Percentiles rank a stretch among this genome's conserved stretches.
These are phyloP conservation scores for Phodopus roborovskii DNA, from an alignment of 2,113 vertebrate species.

Conservation along the genomic window DNA sequence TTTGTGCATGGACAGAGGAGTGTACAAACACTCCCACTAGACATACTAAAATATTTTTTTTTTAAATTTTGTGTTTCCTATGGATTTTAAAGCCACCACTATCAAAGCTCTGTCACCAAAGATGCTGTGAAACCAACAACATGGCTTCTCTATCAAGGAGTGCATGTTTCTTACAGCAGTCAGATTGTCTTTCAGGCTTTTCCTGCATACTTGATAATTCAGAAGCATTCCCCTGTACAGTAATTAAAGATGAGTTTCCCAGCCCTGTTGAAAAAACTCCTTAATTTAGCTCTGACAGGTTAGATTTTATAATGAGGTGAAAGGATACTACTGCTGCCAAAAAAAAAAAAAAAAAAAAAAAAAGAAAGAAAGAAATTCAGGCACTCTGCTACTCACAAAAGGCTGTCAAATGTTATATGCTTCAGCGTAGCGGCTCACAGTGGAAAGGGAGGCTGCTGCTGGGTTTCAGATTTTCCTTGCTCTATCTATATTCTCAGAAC, in stretches of 20 bases:
- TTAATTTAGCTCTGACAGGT: slow-evolving; percentile 84
- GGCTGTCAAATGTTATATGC: slow-evolving; percentile 81
- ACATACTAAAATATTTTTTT: not conserved
- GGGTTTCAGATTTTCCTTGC: slow-evolving; percentile 68
- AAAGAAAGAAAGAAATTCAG: slow-evolving; percentile 73
- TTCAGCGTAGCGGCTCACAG: slow-evolving; percentile 74
- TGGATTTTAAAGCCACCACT: slow-evolving; percentile 59
- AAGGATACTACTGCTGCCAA: slow-evolving; percentile 80
- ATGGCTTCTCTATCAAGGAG: slow-evolving; percentile 76
- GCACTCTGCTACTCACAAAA: slow-evolving; percentile 81
- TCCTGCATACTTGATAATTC: slow-evolving; percentile 75
- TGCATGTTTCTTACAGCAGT: slow-evolving; percentile 70
- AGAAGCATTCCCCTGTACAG: slow-evolving; percentile 72
- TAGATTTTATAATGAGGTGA: slow-evolving; percentile 85
- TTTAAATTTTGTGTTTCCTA: not conserved
- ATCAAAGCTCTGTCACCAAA: slow-evolving; percentile 73
- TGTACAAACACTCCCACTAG: not conserved
- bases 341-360: slow-evolving; percentile 73
- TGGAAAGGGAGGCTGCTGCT: slow-evolving; percentile 76
- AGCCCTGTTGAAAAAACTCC: slow-evolving; percentile 82
- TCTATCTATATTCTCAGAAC: slow-evolving; percentile 77
- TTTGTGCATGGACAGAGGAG: not conserved
- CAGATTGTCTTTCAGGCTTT: slow-evolving; percentile 62
- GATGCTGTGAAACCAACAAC: slow-evolving; percentile 69
- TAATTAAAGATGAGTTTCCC: slow-evolving; percentile 85